Base-by-base conservation (phyloP, 2,888 invertebrate species). In the Thymelicus lineola region DNA sequence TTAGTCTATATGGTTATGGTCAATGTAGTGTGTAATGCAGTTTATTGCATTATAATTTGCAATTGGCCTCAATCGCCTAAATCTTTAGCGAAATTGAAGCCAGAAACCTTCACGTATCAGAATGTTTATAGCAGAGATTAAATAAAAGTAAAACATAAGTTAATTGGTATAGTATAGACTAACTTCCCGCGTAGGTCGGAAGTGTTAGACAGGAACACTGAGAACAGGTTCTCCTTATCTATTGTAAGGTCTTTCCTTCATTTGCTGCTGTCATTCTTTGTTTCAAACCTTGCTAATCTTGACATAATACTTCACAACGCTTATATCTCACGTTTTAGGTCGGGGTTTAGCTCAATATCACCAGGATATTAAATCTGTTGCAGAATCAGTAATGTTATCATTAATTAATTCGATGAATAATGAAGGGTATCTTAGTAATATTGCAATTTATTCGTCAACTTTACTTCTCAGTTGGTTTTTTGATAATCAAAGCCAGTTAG, bases 61-160 rank as follows among this genome's bases (percentile, higher is more conserved):
- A 50, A 63, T 61, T 12, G 50, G 38, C 63, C 38, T 63, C 17
- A 36, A 63, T 3, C 14, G 50, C 38, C 48, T 53, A 50, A 62
- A 63, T 50, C 35, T 50, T 53, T 12, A 53, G 38, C 38, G 63
- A 63, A 63, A 63, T 63, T 50, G 35, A n/a, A 53, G 35, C 36
- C 45, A 28, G 20, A n/a, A 61, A 61, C 46, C 50, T 50, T 53
- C 50, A 53, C 10, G 17, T 63, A 50, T 28, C 36, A 14, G 10
- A 38, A 9, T 53, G 14, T 62, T 28, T 48, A 15, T 17, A 15
- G 17, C 15, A 50, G 48, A 15, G 17, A 50, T 17, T 50, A 50
- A 50, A 50, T 50, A 17, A 50, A 50, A 9, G 17, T 17, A 50
- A 50, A 50, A 50, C 48, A 6, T 50, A 50, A 50, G 12, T 50